Conservation (phyloP, 2,888 invertebrate genomes). For the Orthonevra nobilis region DNA sequence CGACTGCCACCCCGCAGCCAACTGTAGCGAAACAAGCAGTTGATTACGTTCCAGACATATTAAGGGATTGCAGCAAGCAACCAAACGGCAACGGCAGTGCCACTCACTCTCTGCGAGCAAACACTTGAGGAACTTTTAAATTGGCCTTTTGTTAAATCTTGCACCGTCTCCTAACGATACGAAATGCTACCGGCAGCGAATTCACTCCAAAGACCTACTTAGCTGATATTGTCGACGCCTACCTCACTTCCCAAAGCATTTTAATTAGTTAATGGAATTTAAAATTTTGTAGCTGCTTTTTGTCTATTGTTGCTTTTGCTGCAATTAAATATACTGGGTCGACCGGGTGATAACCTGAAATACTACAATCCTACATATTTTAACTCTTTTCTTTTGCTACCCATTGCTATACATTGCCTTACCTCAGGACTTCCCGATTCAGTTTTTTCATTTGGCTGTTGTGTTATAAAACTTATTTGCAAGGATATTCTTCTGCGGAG, state of each 20-base stretch:
- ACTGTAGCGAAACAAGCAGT: conserved; percentile 44
- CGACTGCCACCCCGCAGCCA: neutral
- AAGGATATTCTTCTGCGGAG: too few species aligned
- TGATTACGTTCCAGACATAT: conserved; percentile 17
- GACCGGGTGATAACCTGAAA: too few species aligned
- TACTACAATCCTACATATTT: too few species aligned
- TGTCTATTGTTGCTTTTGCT: conserved; percentile 23
- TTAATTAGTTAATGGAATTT: conserved; percentile 67
- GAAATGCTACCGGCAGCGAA: conserved; percentile 34
- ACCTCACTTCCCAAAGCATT: conserved; percentile 25
- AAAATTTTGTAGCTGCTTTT: conserved; percentile 39
- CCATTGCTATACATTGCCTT: too few species aligned
- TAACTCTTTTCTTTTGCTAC: too few species aligned
- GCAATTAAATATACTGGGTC: conserved; percentile 50
- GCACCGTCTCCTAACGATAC: conserved; percentile 25
- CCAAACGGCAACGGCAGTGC: too few species aligned
- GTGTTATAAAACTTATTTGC: too few species aligned
- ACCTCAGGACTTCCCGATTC: too few species aligned
- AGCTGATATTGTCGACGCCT: neutral
- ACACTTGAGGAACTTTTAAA: conserved; percentile 65
- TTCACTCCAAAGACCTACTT: conserved; percentile 20
- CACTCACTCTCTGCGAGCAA: conserved; percentile 51
- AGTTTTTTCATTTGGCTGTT: too few species aligned
- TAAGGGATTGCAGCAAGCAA: conserved; percentile 28
- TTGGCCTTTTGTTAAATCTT: conserved; percentile 59